A percentile compares a stretch with the other conserved stretches of the same genome.
Evolutionary conservation across 2,797 vertebrate species (phyloP).

Genomic region (Lophotriccus pileatus): DNA sequence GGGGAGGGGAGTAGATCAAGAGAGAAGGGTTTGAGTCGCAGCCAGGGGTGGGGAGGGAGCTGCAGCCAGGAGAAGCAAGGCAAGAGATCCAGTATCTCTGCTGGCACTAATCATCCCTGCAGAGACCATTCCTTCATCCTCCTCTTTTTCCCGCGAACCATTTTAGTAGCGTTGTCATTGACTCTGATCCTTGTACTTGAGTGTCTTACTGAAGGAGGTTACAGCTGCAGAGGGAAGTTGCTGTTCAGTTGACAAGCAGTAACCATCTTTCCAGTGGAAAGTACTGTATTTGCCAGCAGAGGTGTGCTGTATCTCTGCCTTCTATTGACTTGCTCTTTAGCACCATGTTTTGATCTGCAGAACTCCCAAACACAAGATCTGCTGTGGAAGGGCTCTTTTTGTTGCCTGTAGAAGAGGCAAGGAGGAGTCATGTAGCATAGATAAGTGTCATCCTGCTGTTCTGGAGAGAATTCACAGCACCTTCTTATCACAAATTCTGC

Average conservation of each 20-base stretch:
- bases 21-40: not conserved
- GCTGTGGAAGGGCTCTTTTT: not conserved
- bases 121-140: not conserved
- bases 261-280: not conserved
- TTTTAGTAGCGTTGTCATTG: not conserved
- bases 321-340: not conserved
- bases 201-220: not conserved
- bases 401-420: not conserved
- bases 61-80: not conserved
- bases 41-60: conserved; percentile 30
- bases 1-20: conserved; percentile 24
- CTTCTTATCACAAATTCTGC: conserved; percentile 44
- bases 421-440: not conserved
- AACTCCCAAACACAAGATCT: not conserved
- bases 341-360: not conserved
- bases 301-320: not conserved
- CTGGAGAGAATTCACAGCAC: conserved; percentile 39
- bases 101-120: not conserved
- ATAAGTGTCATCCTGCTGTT: not conserved
- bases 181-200: not conserved
- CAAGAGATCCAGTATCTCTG: not conserved
- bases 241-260: not conserved
- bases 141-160: not conserved
- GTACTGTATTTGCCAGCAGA: not conserved
- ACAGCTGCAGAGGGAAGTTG: not conserved